Base-by-base conservation (phyloP, 2,113 vertebrate genomes). In the Sminthopsis crassicaudata region DNA sequence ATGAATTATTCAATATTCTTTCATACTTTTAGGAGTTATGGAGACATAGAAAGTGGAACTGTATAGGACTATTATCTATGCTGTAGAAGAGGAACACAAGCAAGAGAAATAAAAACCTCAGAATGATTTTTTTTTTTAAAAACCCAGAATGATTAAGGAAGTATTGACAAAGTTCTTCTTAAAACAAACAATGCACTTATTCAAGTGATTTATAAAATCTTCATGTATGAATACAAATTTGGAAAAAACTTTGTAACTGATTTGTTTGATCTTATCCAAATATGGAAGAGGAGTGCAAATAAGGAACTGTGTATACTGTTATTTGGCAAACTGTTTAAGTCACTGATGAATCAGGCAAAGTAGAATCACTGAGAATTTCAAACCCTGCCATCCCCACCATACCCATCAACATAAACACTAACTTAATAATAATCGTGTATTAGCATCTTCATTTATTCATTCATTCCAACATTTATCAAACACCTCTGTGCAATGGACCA, bases 61-160 rank as follows among this genome's bases (percentile, higher is more conserved):
- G 42, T 27, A 55, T 53, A 30, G 84, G 42, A 10, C 11, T 30
- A 30, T 1, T 9, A 3, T 46, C 0, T 27, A 46, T 57, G 84
- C 96, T 54, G 67, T n/a, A 51, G 88, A 95, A 93, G 46, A 16
- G 54, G 91, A 89, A 55, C 26, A 53, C 30, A 27, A 55, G 94
- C 26, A 27, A 30, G 0, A 89, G 52, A 60, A 92, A 51, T 27
- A 9, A 92, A 46, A 93, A 50, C 89, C 84, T 8, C 88, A 3
- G 3, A 50, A 46, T 9, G 54, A 91, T 76, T 48, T 48, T 5
- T 48, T 48, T 48, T 48, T 48, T 23, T 27, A 8, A 54, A 91
- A 76, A 57, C n/a, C 36, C 67, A 76, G 14, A 76, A 76, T n/a
- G 67, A 76, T 22, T 76, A 22, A 67, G 19, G 36, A 42, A 42